A percentile compares a stretch with the other conserved stretches of the same genome.
phyloP scores from a whole-genome alignment of 64 coral and sea anemone species.

The Dendronephthya gigantea region DNA sequence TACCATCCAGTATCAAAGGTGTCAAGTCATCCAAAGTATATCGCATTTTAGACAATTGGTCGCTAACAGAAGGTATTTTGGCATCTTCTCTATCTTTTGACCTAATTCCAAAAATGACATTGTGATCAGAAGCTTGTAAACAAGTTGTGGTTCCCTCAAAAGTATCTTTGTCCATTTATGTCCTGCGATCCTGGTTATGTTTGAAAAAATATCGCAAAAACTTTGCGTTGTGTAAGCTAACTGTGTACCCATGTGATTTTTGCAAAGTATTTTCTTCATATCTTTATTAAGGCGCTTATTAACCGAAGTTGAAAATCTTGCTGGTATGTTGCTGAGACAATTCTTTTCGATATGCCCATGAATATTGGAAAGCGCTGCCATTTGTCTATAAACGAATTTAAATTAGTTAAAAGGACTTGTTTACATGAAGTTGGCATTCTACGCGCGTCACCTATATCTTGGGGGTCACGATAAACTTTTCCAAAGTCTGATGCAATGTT shows the following conservation, averaged over 20 bases:
- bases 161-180: too few species aligned
- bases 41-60: too few species aligned
- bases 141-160: not conserved
- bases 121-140: not conserved
- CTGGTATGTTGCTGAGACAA: conserved; percentile 29
- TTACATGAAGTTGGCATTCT: not conserved
- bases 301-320: conserved; percentile 21
- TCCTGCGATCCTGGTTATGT: not conserved
- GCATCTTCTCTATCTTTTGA: not conserved
- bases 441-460: not conserved
- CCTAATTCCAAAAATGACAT: not conserved
- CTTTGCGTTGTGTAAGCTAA: conserved; percentile 27
- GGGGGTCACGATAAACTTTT: not conserved
- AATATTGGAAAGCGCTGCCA: not conserved
- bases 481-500: not conserved
- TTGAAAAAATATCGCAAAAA: conserved; percentile 36
- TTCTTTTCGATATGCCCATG: conserved; percentile 11
- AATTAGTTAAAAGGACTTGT: not conserved
- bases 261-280: conserved; percentile 28
- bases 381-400: not conserved
- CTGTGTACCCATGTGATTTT: conserved; percentile 18
- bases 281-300: conserved; percentile 33
- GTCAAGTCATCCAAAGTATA: too few species aligned
- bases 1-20: too few species aligned
- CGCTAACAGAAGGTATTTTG: too few species aligned